phyloP scores from a whole-genome alignment of 2,797 vertebrate genomes.

The Decapterus maruadsi region DNA sequence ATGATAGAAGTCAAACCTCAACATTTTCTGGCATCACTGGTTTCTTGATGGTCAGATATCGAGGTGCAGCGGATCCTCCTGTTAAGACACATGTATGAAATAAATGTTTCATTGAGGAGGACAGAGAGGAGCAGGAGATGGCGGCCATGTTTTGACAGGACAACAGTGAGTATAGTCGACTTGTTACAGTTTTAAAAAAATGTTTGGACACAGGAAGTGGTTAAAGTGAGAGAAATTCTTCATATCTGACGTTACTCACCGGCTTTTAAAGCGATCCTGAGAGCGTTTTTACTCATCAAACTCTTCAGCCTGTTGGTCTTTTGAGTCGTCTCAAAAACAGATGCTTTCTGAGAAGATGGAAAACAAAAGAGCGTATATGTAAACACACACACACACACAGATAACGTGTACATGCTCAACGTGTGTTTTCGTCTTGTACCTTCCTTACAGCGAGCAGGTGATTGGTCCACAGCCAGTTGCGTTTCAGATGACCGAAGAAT shows the following conservation, averaged over 20 bases:
- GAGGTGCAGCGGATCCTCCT: conserved; percentile 48
- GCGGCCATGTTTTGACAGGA: no score
- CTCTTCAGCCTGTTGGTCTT: conserved; percentile 89
- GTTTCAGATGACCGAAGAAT: conserved; percentile 94
- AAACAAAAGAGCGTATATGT: neutral
- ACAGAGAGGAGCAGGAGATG: neutral
- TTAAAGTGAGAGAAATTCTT: neutral
- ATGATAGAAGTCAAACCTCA: conserved; percentile 45
- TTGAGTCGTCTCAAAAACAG: conserved; percentile 71
- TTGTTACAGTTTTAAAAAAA: no score
- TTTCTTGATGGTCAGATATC: conserved; percentile 64
- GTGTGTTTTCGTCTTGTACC: conserved; percentile 24
- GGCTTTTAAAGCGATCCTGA: conserved; percentile 83
- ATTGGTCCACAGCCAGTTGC: conserved; percentile 98
- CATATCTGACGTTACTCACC: conserved; percentile 77
- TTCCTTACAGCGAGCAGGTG: conserved; percentile 84
- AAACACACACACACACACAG: neutral
- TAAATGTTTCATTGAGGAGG: neutral
- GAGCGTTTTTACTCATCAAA: conserved; percentile 88
- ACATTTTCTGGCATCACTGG: conserved; percentile 32
- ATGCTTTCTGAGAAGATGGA: conserved; percentile 37
- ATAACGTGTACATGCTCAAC: no score
- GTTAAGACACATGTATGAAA: neutral
- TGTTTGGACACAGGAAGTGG: neutral
- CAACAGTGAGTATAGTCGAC: no score